Percentiles rank a stretch among this genome's conserved stretches.
Conservation (phyloP, 1,140 invertebrate genomes). For the Whitmania pigra region DNA sequence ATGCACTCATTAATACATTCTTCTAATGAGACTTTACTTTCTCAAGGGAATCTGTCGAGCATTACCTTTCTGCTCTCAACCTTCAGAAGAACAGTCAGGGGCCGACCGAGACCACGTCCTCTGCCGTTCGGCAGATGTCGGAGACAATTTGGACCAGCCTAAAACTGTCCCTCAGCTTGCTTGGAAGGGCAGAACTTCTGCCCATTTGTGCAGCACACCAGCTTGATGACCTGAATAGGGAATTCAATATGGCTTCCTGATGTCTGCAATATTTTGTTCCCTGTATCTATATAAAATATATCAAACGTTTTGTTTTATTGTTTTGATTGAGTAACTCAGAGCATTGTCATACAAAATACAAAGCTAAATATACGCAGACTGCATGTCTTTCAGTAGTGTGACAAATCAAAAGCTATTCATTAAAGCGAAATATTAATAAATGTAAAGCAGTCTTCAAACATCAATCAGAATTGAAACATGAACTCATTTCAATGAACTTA, state of each 20-base stretch:
- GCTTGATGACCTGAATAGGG: conserved; percentile 40
- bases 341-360: too few relatives aligned
- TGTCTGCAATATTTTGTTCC: too few relatives aligned
- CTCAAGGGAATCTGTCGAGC: conserved; percentile 78
- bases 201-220: conserved; percentile 58
- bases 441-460: too few relatives aligned
- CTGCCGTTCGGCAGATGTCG: conserved; percentile 52
- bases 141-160: conserved; percentile 88
- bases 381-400: too few relatives aligned
- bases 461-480: too few relatives aligned
- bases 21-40: conserved; percentile 14
- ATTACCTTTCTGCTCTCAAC: conserved; percentile 81
- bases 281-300: too few relatives aligned
- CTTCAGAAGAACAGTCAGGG: conserved; percentile 69
- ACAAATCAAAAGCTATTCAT: too few relatives aligned
- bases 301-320: too few relatives aligned
- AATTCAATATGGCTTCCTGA: conserved; percentile 35
- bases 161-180: conserved; percentile 71
- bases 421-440: too few relatives aligned
- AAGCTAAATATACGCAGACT: too few relatives aligned
- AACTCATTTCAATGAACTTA: too few relatives aligned
- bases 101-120: conserved; percentile 37
- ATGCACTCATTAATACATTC: neutral
- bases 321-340: too few relatives aligned
- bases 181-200: conserved; percentile 67